Percentiles rank a stretch among this genome's conserved stretches.
These are phyloP conservation scores for Drosophila affinis DNA, from an alignment of 2,888 invertebrate species.

Conservation along the genomic window DNA sequence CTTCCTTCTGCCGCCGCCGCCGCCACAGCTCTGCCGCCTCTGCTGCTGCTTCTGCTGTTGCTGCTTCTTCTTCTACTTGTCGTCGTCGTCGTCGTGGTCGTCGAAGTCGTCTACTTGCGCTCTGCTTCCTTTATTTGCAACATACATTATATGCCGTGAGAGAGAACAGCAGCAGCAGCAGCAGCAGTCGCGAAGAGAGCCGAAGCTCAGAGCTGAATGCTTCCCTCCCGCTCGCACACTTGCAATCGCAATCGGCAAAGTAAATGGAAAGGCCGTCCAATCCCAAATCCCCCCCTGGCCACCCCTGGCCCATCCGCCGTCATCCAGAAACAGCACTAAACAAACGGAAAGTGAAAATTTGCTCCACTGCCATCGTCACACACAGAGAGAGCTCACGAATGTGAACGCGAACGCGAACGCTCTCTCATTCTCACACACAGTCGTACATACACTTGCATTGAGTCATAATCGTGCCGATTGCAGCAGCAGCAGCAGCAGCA, in stretches of 20 bases:
- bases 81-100: constrained; percentile 24
- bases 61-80: constrained; percentile 1
- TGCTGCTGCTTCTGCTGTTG: constrained; percentile 13
- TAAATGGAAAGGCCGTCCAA: constrained; percentile 73
- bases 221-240: constrained; percentile 36
- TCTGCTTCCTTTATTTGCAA: constrained; percentile 77
- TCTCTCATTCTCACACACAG: constrained; percentile 37
- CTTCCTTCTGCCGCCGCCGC: constrained; percentile 64
- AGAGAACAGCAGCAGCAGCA: constrained; percentile 7
- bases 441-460: constrained; percentile 66
- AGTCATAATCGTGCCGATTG: constrained; percentile 77
- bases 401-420: constrained; percentile 7
- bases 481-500: constrained; percentile 55
- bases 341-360: constrained; percentile 84
- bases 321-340: constrained; percentile 59
- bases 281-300: not conserved
- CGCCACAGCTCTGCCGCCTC: constrained; percentile 13
- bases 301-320: not conserved
- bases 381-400: constrained; percentile 10
- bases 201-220: constrained; percentile 4
- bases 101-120: constrained; percentile 60
- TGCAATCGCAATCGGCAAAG: constrained; percentile 59
- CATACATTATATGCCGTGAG: constrained; percentile 48
- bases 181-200: constrained; percentile 10
- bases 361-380: constrained; percentile 72